Percentiles rank a stretch among this genome's conserved stretches.
Conservation (phyloP, 2,888 invertebrate species). For the Athripsodes cinereus region DNA sequence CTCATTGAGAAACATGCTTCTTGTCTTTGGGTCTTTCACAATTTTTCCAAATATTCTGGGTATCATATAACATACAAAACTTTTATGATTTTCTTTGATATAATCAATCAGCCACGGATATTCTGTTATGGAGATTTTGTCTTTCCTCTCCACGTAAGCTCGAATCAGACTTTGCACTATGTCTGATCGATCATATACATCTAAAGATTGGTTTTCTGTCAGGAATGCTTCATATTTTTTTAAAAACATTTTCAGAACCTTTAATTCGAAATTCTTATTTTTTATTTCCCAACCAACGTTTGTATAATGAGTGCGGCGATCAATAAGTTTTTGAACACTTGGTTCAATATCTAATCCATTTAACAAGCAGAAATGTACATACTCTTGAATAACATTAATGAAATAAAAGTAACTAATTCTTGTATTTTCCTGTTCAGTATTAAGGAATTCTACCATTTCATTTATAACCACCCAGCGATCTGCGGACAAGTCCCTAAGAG, state of each 20-base stretch:
- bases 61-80: not conserved
- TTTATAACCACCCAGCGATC: conserved; percentile 32
- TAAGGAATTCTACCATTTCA: conserved; percentile 29
- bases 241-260: conserved; percentile 29
- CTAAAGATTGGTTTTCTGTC: not conserved
- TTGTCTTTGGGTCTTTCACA: not conserved
- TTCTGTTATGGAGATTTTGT: not conserved
- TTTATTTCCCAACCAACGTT: conserved; percentile 12
- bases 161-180: not conserved
- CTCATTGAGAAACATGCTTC: not conserved
- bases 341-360: conserved; percentile 14
- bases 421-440: conserved; percentile 18
- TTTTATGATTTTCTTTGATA: not conserved
- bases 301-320: conserved; percentile 4
- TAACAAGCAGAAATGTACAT: conserved; percentile 16
- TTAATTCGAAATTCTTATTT: conserved; percentile 29
- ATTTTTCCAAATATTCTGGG: not conserved
- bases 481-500: conserved; percentile 28
- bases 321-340: conserved; percentile 16
- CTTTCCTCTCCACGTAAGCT: not conserved
- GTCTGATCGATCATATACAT: not conserved
- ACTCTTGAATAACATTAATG: conserved; percentile 28
- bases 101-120: not conserved
- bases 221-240: conserved; percentile 4
- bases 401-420: conserved; percentile 19